Evolutionary conservation across 1,140 invertebrate genomes (phyloP), one percentile per base, ranked within the genome.

Genomic region (Drosophila parabipectinata): DNA sequence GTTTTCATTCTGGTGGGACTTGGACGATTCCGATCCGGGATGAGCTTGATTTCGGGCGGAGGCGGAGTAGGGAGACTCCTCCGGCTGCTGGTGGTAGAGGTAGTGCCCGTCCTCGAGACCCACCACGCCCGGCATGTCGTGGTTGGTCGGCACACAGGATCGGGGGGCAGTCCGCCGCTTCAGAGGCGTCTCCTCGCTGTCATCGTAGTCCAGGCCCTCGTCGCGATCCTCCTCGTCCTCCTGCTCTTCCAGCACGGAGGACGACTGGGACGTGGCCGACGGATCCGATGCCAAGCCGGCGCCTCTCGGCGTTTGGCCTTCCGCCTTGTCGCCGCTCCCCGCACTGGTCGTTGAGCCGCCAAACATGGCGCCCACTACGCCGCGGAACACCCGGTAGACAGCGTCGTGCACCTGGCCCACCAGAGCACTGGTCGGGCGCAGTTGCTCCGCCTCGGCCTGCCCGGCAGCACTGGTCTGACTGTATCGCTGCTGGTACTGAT

Each of bases 371-470:
- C 34, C 60, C 18, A 79, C 18, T 1, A 83, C 63, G 4, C 60
- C 63, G 26, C 76, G 72, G 18, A 87, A 26, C 2, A 72, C 84
- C 9, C 79, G 57, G 1, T 57, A 59, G 6, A 87, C 72, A 14
- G 72, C 72, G 21, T 77, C 72, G n/a, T 79, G 72, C 37, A 79
- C 50, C 6, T 83, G 60, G 0, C 21, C 44, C 45, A 82, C 44
- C 0, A 87, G 34, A n/a, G 67, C 69, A 15, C 83, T 58, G 3
- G 47, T 50, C 7, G 75, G 58, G 68, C 45, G 64, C 47, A 51
- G 82, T 15, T 67, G 21, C 10, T 84, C 75, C 14, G 21, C 0
- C 0, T 66, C 45, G 34, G 51, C n/a, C 5, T 21, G 44, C 6
- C 8, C 9, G 18, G 60, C 45, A 28, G 51, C n/a, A 4, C 15